Base-by-base conservation (phyloP, 2,888 invertebrate species). In the Lasioglossum pauxillum region DNA sequence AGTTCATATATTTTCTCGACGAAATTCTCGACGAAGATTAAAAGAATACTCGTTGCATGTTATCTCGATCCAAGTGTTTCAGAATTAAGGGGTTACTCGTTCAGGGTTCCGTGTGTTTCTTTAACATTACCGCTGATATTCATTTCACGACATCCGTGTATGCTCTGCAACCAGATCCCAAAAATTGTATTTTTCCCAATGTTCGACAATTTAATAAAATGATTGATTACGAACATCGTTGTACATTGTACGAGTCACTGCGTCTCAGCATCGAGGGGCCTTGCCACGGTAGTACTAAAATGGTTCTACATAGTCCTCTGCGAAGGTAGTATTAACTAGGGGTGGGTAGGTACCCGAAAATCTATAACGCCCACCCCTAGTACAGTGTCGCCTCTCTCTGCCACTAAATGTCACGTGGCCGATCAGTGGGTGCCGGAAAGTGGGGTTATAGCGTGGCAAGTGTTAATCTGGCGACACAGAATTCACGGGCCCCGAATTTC, bases 121-220 rank as follows among this genome's bases (percentile, higher is more conserved):
- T 53, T 74, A n/a, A 38, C 27, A 14, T 60, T 44, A 44, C 12
- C 2, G 10, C 27, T 14, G n/a, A 46, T n/a, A 49, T 41, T 72
- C 60, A 0, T 73, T 49, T 64, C 44, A 2, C 35, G 31, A 19
- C 14, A 0, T 5, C 5, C 14, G 7, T 14, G 19, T 16, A 19
- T 10, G 27, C 2, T 14, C n/a, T 16, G 8, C 8, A 5, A 44
- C 23, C 8, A 16, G 46, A 49, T 53, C 16, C 16, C 4, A 23
- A 44, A 27, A 57, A 53, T 12, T 84, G 85, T 84, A 84, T 85
- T 84, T 84, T 84, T 35, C 27, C 71, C 35, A 31, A 74, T 64
- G 74, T n/a, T 46, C 44, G 7, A 10, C 35, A 35, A 64, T 46
- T 38, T 12, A 79, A 79, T 79, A 79, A 79, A 79, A n/a, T 14